Evolutionary conservation across 2,113 vertebrate species (phyloP).

Genomic region (pig (Sus scrofa)): DNA sequence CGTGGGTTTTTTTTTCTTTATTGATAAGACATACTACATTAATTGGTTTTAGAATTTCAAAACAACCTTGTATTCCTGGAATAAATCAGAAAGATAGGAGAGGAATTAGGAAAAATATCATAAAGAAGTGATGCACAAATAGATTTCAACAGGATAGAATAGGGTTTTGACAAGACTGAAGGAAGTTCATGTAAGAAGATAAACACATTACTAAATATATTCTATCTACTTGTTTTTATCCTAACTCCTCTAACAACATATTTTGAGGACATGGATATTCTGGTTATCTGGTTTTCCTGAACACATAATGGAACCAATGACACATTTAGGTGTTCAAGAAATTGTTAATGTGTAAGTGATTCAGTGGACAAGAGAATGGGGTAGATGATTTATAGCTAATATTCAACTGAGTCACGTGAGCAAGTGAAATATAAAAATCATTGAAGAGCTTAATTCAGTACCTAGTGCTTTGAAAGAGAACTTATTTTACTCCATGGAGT

Average conservation of each 20-base stretch:
- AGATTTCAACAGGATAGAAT: background rate
- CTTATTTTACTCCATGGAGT: background rate
- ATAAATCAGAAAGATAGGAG: background rate
- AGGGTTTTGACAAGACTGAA: background rate
- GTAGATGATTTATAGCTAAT: background rate
- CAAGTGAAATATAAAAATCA: background rate
- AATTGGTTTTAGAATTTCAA: background rate
- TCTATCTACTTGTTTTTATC: background rate
- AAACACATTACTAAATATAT: background rate
- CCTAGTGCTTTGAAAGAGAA: background rate
- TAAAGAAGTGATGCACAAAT: background rate
- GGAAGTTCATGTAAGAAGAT: background rate
- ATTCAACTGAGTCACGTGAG: background rate
- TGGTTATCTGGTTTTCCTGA: background rate
- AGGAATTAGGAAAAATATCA: background rate
- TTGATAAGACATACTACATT: background rate
- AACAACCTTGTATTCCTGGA: background rate
- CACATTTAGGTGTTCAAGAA: background rate
- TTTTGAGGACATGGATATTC: background rate
- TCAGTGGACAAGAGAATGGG: background rate
- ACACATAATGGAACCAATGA: background rate
- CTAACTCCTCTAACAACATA: background rate
- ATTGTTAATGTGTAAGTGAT: background rate
- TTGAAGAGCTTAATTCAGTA: background rate
- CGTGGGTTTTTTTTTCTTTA: background rate